phyloP scores from a whole-genome alignment of 2,113 vertebrate genomes.

The Nicator chloris region DNA sequence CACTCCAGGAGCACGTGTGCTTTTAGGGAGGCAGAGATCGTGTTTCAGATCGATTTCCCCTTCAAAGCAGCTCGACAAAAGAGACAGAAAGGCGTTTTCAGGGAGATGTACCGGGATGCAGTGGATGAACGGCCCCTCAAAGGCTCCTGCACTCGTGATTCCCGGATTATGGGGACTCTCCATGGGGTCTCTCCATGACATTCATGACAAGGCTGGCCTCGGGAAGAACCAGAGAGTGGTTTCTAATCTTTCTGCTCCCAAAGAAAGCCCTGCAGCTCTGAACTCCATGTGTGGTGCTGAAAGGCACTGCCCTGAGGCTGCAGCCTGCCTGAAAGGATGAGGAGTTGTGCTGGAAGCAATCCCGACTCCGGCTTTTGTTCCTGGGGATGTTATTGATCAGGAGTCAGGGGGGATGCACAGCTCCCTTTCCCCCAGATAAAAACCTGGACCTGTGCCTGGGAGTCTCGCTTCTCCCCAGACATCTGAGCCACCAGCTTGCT shows the following conservation, averaged over 20 bases:
- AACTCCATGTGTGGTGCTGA: background rate
- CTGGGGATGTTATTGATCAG: background rate
- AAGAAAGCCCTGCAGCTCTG: background rate
- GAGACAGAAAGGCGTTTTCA: background rate
- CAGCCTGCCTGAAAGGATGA: background rate
- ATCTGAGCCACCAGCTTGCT: background rate
- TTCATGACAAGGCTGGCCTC: background rate
- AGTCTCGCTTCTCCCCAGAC: background rate
- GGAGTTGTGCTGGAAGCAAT: background rate
- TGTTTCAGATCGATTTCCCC: background rate
- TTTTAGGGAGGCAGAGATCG: background rate
- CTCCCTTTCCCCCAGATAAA: background rate
- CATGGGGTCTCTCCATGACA: background rate
- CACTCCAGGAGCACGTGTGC: background rate
- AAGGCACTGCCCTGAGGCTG: background rate
- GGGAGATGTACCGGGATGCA: background rate
- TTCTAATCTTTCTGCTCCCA: background rate
- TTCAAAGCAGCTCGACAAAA: background rate
- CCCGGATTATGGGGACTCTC: background rate
- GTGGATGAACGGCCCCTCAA: background rate
- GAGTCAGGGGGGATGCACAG: background rate
- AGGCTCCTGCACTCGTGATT: background rate
- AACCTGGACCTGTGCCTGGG: background rate
- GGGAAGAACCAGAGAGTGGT: background rate
- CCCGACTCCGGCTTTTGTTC: background rate